These are phyloP conservation scores for Atractosteus spatula DNA, from an alignment of 2,113 vertebrate species.

Conservation along the genomic window DNA sequence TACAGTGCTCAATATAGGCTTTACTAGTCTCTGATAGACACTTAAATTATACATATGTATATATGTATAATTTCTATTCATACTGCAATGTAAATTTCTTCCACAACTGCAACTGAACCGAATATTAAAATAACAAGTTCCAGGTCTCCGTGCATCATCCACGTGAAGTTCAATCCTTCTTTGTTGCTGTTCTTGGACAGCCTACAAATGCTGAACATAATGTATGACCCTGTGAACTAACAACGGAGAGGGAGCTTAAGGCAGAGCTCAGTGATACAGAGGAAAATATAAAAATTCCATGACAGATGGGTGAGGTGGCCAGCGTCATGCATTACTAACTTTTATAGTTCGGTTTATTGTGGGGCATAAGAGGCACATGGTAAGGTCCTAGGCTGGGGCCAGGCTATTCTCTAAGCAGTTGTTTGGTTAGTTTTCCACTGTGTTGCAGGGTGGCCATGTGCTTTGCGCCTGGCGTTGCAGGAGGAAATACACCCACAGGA, in stretches of 20 bases:
- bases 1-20: not conserved
- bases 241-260: slow-evolving; percentile 16
- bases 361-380: slow-evolving; percentile 18
- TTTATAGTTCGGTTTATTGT: slow-evolving; percentile 29
- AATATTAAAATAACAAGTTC: slow-evolving; percentile 39
- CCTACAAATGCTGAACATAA: slow-evolving; percentile 31
- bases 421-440: not conserved
- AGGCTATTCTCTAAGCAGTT: not conserved
- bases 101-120: slow-evolving; percentile 20
- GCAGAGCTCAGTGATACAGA: slow-evolving; percentile 14
- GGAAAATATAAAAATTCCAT: slow-evolving; percentile 22
- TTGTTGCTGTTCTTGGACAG: slow-evolving; percentile 45
- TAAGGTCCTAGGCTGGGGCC: not conserved
- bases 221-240: slow-evolving; percentile 33
- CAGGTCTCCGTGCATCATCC: slow-evolving; percentile 24
- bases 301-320: slow-evolving; percentile 8
- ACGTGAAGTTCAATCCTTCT: slow-evolving; percentile 1
- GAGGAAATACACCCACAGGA: not conserved
- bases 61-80: not conserved
- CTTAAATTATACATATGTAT: not conserved
- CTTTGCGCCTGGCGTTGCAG: not conserved
- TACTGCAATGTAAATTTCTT: slow-evolving; percentile 23
- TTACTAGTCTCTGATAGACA: not conserved
- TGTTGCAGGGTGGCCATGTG: not conserved
- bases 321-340: slow-evolving; percentile 19